phyloP scores from a whole-genome alignment of 2,113 vertebrate genomes.

The Odontophorus gujanensis region DNA sequence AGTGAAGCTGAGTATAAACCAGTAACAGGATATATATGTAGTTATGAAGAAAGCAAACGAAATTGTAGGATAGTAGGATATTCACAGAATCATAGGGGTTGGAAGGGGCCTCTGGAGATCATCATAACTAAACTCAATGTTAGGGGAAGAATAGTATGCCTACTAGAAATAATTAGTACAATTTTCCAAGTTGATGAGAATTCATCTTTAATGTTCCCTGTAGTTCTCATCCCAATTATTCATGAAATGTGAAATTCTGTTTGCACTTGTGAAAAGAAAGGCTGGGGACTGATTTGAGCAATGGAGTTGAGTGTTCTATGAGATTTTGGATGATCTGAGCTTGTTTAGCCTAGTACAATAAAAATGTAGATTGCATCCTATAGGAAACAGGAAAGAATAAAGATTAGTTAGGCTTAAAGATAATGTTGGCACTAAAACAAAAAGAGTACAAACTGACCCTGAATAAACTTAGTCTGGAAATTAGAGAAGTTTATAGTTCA shows the following conservation, averaged over 20 bases:
- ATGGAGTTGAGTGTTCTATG: neutral
- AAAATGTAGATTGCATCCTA: neutral
- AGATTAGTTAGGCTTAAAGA: neutral
- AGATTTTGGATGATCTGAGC: neutral
- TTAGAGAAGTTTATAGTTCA: neutral
- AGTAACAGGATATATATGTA: neutral
- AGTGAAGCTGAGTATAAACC: neutral
- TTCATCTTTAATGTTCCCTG: neutral
- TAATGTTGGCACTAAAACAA: neutral
- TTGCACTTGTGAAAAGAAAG: neutral
- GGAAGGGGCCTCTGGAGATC: neutral
- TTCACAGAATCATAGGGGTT: neutral
- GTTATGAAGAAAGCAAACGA: neutral
- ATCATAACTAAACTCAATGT: neutral
- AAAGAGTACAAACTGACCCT: neutral
- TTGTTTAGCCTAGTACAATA: neutral
- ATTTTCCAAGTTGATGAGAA: neutral
- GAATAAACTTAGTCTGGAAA: neutral
- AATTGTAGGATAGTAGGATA: neutral
- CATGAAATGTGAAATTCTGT: neutral
- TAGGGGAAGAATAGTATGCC: neutral
- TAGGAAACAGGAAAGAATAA: neutral
- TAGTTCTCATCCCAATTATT: neutral
- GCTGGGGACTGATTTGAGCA: neutral
- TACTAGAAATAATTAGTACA: neutral